phyloP scores from a whole-genome alignment of 2,113 vertebrate species.

The Grammomys dolichurus region DNA sequence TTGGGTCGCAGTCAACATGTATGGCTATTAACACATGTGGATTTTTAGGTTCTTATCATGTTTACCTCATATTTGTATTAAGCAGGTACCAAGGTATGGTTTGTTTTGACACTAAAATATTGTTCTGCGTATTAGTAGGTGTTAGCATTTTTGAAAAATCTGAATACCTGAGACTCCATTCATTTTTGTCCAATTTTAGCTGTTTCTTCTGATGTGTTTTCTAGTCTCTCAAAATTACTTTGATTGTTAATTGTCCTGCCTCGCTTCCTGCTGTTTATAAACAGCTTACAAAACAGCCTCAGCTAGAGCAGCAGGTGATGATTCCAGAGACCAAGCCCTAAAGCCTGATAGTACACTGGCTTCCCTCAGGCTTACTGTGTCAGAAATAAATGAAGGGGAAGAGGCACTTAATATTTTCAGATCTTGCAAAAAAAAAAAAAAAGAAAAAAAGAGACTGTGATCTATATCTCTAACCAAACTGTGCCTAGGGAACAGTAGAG shows the following conservation, averaged over 20 bases:
- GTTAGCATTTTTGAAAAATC: neutral
- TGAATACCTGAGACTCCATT: neutral
- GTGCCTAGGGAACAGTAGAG: neutral
- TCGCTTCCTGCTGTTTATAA: neutral
- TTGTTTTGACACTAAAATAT: neutral
- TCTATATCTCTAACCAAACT: neutral
- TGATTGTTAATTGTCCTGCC: neutral
- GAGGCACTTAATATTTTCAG: constrained; percentile 1
- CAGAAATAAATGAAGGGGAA: neutral
- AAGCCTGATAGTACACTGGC: neutral
- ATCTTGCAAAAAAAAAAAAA: neutral
- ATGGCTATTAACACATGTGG: neutral
- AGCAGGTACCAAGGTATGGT: neutral
- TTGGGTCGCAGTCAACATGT: neutral
- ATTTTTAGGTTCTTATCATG: neutral
- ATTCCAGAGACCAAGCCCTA: neutral
- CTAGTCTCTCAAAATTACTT: neutral
- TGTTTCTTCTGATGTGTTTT: neutral
- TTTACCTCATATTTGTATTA: neutral
- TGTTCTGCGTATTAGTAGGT: neutral
- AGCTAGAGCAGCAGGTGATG: neutral
- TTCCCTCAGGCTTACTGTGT: neutral
- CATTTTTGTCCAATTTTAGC: neutral
- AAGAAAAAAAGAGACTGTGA: neutral
- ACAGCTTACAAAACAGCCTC: neutral